Percentiles rank a stretch among this genome's conserved stretches.
Conservation (phyloP, 1,140 invertebrate species). For the Trichonephila inaurata region DNA sequence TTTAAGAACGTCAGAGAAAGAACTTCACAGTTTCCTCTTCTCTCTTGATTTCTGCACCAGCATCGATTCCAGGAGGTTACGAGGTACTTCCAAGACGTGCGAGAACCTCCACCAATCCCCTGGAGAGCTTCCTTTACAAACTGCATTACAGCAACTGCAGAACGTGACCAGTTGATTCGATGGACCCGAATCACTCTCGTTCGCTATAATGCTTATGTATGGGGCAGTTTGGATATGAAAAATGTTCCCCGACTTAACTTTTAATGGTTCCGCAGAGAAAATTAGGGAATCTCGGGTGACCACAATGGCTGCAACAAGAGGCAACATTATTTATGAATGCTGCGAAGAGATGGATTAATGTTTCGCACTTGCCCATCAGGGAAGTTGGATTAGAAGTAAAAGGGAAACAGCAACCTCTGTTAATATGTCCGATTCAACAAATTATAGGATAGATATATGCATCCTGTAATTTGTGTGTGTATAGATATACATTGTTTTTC, state of each 20-base stretch:
- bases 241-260: not conserved
- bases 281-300: conserved; percentile 3
- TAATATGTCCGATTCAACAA: no score
- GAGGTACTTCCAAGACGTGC: not conserved
- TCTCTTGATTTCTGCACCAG: not conserved
- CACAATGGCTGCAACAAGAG: not conserved
- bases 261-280: not conserved
- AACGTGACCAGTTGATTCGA: conserved; percentile 35
- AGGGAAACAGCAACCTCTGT: no score
- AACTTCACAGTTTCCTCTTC: not conserved
- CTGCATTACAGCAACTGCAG: not conserved
- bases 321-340: not conserved
- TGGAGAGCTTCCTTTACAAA: not conserved
- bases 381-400: no score
- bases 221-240: conserved; percentile 15
- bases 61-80: conserved; percentile 9
- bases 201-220: not conserved
- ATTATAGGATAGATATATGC: no score
- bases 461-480: no score
- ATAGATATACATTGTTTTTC: no score
- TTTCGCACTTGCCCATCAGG: not conserved
- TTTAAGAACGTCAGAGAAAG: not conserved
- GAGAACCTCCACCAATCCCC: not conserved
- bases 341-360: not conserved
- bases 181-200: not conserved